Conservation (phyloP, 2,797 vertebrate genomes). For the Cheirogaleus major region DNA sequence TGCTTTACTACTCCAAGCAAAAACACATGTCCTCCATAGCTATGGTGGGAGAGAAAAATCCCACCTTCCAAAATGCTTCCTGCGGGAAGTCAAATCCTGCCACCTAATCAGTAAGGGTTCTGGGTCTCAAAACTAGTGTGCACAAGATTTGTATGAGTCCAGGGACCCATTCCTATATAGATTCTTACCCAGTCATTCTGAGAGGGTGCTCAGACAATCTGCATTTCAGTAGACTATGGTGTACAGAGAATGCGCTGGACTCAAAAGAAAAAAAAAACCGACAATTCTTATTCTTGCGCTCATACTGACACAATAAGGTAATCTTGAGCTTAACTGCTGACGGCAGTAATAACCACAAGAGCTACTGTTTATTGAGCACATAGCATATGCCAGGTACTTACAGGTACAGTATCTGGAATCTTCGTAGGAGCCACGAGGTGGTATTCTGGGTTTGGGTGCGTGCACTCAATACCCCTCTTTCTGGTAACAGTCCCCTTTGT, state of each 20-base stretch:
- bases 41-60: neutral
- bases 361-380: neutral
- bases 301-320: neutral
- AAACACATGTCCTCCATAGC: neutral
- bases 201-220: neutral
- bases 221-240: neutral
- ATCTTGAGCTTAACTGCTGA: neutral
- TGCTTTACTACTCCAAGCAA: neutral
- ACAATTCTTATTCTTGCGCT: neutral
- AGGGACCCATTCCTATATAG: neutral
- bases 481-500: neutral
- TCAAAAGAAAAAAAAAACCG: neutral
- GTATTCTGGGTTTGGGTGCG: neutral
- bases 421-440: neutral
- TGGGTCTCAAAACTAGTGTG: neutral
- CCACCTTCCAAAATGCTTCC: neutral
- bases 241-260: neutral
- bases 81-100: neutral
- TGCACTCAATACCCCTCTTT: neutral
- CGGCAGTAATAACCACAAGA: neutral
- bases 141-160: neutral
- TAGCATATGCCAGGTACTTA: neutral
- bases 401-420: neutral
- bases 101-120: neutral
- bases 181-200: neutral